phyloP scores from a whole-genome alignment of 2,888 invertebrate genomes.

The Cheilosia vernalis region DNA sequence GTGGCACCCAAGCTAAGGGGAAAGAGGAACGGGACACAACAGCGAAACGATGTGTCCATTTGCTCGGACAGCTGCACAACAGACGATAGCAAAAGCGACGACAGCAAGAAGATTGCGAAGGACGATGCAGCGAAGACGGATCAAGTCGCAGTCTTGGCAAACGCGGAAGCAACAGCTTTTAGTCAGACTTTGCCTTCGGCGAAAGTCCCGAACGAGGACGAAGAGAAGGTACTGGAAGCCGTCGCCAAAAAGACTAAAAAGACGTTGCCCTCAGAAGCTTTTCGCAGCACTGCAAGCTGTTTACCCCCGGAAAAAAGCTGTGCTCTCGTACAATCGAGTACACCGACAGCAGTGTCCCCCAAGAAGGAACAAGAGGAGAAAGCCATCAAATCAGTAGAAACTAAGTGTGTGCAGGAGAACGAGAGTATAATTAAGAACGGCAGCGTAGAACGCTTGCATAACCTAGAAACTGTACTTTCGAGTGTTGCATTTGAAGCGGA shows the following conservation, averaged over 20 bases:
- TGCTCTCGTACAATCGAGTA: background rate
- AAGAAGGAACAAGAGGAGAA: constrained; percentile 48
- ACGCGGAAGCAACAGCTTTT: constrained; percentile 17
- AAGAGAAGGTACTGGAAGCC: constrained; percentile 80
- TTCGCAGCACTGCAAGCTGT: constrained; percentile 47
- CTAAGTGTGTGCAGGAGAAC: background rate
- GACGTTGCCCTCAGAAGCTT: constrained; percentile 79
- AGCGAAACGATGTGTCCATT: constrained; percentile 40
- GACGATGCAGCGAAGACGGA: constrained; percentile 45
- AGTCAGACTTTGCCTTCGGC: constrained; percentile 30
- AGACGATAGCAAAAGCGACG: constrained; percentile 63
- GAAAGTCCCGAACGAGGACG: constrained; percentile 75
- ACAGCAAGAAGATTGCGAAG: constrained; percentile 49
- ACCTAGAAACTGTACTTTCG: background rate
- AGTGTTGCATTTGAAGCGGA: constrained; percentile 1
- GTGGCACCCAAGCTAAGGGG: constrained; percentile 81
- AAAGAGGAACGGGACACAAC: constrained; percentile 78
- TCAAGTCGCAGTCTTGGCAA: constrained; percentile 19
- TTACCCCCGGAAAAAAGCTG: constrained; percentile 18
- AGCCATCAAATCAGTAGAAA: constrained; percentile 14
- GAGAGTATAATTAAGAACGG: constrained; percentile 32
- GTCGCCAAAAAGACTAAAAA: constrained; percentile 83
- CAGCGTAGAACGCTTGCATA: constrained; percentile 21
- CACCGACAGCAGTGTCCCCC: constrained; percentile 2
- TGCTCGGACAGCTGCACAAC: constrained; percentile 63